Conservation (phyloP, 2,797 vertebrate genomes). For the Pangasius krempfi region DNA sequence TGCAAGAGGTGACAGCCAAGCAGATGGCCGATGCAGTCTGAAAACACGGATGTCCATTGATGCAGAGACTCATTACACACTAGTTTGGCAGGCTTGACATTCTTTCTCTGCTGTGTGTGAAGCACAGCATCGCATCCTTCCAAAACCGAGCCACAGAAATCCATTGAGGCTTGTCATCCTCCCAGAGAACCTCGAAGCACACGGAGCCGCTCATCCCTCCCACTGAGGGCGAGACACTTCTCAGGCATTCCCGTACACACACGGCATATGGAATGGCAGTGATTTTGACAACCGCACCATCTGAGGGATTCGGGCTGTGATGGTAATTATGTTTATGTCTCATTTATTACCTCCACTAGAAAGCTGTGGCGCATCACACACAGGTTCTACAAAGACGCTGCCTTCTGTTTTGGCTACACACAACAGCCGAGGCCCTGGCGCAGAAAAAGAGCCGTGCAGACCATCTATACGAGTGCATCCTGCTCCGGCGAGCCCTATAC, state of each 20-base stretch:
- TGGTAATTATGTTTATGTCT: constrained; percentile 36
- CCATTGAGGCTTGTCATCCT: no score
- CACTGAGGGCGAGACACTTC: not conserved
- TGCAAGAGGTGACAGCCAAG: not conserved
- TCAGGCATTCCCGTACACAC: not conserved
- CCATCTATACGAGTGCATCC: constrained; percentile 67
- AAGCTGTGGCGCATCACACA: constrained; percentile 79
- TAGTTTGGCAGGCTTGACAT: not conserved
- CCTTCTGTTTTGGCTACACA: constrained; percentile 77
- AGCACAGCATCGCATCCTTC: not conserved
- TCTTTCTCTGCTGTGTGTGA: not conserved
- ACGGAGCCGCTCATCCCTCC: no score
- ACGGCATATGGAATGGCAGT: not conserved
- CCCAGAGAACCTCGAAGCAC: not conserved
- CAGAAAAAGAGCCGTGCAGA: constrained; percentile 76
- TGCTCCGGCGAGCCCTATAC: constrained; percentile 77
- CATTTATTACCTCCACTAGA: constrained; percentile 69
- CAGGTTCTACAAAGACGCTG: constrained; percentile 74
- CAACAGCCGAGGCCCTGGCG: constrained; percentile 63
- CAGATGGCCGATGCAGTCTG: not conserved
- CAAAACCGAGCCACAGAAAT: not conserved
- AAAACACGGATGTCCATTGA: not conserved
- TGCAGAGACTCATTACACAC: constrained; percentile 13
- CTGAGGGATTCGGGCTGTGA: constrained; percentile 7
- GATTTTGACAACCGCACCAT: not conserved